phyloP scores from a whole-genome alignment of 1,140 invertebrate genomes.

The Octopus sinensis region DNA sequence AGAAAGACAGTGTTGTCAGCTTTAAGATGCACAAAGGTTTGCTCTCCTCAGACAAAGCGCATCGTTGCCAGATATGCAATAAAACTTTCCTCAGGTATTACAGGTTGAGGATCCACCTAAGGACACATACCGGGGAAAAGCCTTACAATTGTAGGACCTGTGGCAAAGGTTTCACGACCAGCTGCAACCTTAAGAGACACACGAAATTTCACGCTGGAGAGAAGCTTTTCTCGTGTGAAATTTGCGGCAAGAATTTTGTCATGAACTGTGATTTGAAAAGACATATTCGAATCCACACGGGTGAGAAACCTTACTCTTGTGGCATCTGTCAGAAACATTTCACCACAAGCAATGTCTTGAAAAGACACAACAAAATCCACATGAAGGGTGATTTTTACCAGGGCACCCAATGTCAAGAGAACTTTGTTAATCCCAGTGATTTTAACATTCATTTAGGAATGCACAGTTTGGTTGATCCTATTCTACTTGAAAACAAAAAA shows the following conservation, averaged over 20 bases:
- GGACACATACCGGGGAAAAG: slow-evolving; percentile 19
- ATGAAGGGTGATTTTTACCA: not conserved
- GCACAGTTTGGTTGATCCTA: not conserved
- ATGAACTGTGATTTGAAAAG: not conserved
- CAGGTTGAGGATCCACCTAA: not conserved
- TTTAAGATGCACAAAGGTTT: slow-evolving; percentile 36
- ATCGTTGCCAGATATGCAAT: slow-evolving; percentile 15
- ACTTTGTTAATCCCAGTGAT: not conserved
- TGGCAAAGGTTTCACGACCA: slow-evolving; percentile 12
- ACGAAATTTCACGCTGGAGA: not conserved
- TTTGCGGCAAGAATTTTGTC: not conserved
- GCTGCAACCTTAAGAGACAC: slow-evolving; percentile 13
- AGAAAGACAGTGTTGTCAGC: too few species aligned
- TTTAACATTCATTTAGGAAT: not conserved
- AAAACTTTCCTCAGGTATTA: not conserved
- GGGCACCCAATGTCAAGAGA: not conserved
- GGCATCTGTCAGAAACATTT: not conserved
- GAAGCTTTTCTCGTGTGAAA: not conserved
- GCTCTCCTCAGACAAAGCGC: slow-evolving; percentile 29
- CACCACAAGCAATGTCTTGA: not conserved
- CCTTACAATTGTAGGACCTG: slow-evolving; percentile 21
- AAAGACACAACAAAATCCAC: not conserved
- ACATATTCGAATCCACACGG: not conserved
- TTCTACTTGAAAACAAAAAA: too few species aligned
- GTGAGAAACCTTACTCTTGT: not conserved